These are phyloP conservation scores for Morone chrysops DNA, from an alignment of 2,113 vertebrate species.

Conservation along the genomic window DNA sequence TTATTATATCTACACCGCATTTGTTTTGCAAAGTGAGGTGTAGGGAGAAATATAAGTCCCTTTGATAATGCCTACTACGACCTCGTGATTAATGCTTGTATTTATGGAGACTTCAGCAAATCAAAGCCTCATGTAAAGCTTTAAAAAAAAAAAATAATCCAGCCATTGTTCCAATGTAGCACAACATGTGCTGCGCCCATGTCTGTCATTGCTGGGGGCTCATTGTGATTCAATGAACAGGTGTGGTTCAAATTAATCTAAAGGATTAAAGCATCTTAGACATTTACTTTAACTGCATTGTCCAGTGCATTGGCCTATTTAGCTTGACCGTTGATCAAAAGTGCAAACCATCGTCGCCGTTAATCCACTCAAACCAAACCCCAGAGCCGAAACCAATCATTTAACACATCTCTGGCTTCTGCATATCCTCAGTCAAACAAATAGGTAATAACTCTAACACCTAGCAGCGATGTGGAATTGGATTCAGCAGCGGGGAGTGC, in stretches of 20 bases:
- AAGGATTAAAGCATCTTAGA: slow-evolving; percentile 58
- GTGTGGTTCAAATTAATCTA: slow-evolving; percentile 63
- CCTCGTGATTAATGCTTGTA: slow-evolving; percentile 16
- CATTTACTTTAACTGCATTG: slow-evolving; percentile 31
- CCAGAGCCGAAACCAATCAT: slow-evolving; percentile 72
- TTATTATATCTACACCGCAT: not conserved
- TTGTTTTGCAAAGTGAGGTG: slow-evolving; percentile 17
- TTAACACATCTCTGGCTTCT: slow-evolving; percentile 73
- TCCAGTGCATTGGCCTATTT: slow-evolving; percentile 26
- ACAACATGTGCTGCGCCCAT: slow-evolving; percentile 5
- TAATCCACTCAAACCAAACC: slow-evolving; percentile 77
- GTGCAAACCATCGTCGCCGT: slow-evolving; percentile 29
- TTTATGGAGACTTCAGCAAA: slow-evolving; percentile 18
- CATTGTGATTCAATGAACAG: slow-evolving; percentile 62
- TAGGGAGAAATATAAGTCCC: not conserved
- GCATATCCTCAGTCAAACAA: slow-evolving; percentile 80
- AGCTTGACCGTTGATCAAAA: slow-evolving; percentile 61
- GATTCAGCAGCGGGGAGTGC: slow-evolving; percentile 47
- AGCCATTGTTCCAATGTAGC: slow-evolving; percentile 4
- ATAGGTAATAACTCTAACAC: slow-evolving; percentile 76
- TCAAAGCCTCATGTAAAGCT: not conserved
- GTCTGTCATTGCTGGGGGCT: slow-evolving; percentile 26
- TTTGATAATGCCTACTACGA: not conserved
- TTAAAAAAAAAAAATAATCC: slow-evolving; percentile 13
- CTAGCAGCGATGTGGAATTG: slow-evolving; percentile 69